Evolutionary conservation across 2,888 invertebrate species (phyloP).

Genomic region (Priocnemis perturbator): DNA sequence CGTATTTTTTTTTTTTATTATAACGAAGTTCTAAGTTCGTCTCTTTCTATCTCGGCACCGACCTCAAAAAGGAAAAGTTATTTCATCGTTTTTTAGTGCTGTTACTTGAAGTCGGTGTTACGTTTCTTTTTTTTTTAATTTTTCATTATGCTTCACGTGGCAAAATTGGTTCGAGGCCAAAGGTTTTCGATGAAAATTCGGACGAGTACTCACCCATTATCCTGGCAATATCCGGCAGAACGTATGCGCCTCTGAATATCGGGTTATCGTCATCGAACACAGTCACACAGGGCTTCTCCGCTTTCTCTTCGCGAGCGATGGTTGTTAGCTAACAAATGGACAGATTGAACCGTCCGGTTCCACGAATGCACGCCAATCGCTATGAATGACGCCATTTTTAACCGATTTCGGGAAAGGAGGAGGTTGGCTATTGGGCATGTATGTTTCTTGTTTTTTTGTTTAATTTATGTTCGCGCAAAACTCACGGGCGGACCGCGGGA

Average conservation of each 20-base stretch:
- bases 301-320: too few species aligned
- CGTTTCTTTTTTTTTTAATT: too few species aligned
- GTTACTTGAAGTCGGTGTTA: too few species aligned
- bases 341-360: constrained; percentile 53
- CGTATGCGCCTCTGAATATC: constrained; percentile 44
- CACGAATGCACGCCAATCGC: constrained; percentile 46
- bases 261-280: constrained; percentile 22
- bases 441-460: background rate
- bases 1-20: too few species aligned
- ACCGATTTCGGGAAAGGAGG: too few species aligned
- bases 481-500: constrained; percentile 18
- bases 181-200: constrained; percentile 45
- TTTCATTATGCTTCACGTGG: background rate
- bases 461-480: constrained; percentile 5
- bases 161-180: constrained; percentile 31
- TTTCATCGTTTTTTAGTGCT: too few species aligned
- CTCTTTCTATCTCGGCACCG: too few species aligned
- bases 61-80: too few species aligned
- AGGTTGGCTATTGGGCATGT: too few species aligned
- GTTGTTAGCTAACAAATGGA: constrained; percentile 42
- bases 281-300: too few species aligned
- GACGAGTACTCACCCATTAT: constrained; percentile 42
- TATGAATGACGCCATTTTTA: constrained; percentile 37
- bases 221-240: constrained; percentile 49
- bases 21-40: too few species aligned